A percentile compares a stretch with the other conserved stretches of the same genome.
phyloP scores from a whole-genome alignment of 2,888 invertebrate species.

The Xylocampa areola region DNA sequence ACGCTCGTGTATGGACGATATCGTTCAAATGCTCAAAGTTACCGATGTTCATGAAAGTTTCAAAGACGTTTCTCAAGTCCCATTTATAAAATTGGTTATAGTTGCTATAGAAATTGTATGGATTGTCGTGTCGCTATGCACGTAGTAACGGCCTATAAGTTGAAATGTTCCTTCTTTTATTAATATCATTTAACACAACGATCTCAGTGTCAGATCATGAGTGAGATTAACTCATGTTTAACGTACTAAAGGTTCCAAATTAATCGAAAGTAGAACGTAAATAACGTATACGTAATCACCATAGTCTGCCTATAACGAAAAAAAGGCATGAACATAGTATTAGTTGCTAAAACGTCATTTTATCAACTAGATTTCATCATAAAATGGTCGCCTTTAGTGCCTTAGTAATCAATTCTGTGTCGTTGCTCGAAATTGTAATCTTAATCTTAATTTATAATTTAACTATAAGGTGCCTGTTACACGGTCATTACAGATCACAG shows the following conservation, averaged over 20 bases:
- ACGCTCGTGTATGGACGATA: neutral
- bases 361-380: constrained; percentile 30
- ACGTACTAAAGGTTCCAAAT: constrained; percentile 44
- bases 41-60: too few relatives aligned
- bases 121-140: too few relatives aligned
- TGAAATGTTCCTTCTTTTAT: neutral
- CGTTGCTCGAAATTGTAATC: constrained; percentile 16
- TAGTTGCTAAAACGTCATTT: constrained; percentile 13
- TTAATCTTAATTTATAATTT: constrained; percentile 30
- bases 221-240: constrained; percentile 14
- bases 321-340: constrained; percentile 17
- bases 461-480: constrained; percentile 2
- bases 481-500: constrained; percentile 5
- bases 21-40: too few relatives aligned
- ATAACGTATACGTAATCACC: constrained; percentile 18
- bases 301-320: neutral
- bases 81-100: too few relatives aligned
- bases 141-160: constrained; percentile 16
- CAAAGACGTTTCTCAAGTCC: too few relatives aligned
- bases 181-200: constrained; percentile 15
- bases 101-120: too few relatives aligned
- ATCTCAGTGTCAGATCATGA: constrained; percentile 34
- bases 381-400: constrained; percentile 42
- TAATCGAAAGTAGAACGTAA: constrained; percentile 29
- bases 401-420: constrained; percentile 37